phyloP scores from a whole-genome alignment of 2,888 invertebrate species.

The Chouioia cunea region DNA sequence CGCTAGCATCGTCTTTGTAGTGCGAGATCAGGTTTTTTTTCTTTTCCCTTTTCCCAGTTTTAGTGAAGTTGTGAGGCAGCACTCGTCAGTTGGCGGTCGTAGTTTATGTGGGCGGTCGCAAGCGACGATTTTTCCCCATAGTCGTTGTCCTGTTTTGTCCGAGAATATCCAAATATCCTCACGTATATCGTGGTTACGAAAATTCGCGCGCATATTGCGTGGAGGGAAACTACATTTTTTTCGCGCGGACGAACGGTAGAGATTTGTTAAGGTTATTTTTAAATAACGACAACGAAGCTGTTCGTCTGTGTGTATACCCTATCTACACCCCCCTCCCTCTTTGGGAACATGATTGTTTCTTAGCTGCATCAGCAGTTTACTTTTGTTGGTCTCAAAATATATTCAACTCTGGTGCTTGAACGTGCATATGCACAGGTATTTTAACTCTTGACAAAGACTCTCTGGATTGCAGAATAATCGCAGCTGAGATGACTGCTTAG shows the following conservation, averaged over 20 bases:
- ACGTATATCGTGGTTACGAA: not conserved
- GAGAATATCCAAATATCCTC: too few relatives aligned
- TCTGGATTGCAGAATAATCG: not conserved
- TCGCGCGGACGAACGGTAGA: not conserved
- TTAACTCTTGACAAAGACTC: not conserved
- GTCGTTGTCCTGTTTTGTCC: too few relatives aligned
- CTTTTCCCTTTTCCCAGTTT: constrained; percentile 3
- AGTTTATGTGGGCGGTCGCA: too few relatives aligned
- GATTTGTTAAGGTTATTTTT: constrained; percentile 42
- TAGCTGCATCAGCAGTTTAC: not conserved
- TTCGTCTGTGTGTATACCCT: too few relatives aligned
- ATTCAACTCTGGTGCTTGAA: constrained; percentile 6
- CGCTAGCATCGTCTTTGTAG: constrained; percentile 12
- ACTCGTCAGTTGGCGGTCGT: too few relatives aligned
- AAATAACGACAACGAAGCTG: not conserved
- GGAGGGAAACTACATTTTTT: not conserved
- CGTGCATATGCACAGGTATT: not conserved
- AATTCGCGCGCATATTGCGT: constrained; percentile 7
- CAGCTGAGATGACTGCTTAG: constrained; percentile 21
- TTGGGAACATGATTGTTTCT: constrained; percentile 23
- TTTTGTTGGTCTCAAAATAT: constrained; percentile 23
- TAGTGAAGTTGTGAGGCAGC: not conserved
- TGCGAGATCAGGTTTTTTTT: not conserved
- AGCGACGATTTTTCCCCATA: too few relatives aligned
- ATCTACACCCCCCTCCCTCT: not conserved